Evolutionary conservation across 1,140 invertebrate genomes (phyloP).

Genomic region (Yoshiicerus persimilis): DNA sequence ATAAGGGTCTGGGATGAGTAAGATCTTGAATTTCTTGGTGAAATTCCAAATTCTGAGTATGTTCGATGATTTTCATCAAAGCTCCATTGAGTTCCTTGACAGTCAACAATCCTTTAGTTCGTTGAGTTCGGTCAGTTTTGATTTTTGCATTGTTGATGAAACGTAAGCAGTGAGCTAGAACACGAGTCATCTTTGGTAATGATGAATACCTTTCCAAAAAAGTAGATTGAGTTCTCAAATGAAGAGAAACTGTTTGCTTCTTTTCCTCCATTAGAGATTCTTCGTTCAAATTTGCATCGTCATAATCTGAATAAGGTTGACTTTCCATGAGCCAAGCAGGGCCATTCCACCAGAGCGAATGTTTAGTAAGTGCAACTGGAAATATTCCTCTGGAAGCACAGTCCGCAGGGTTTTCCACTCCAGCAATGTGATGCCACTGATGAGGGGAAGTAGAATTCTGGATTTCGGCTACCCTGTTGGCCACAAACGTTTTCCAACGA

Average conservation of each 20-base stretch:
- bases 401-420: slow-evolving; percentile 56
- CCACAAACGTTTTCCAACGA: slow-evolving; percentile 53
- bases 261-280: background rate
- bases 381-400: slow-evolving; percentile 53
- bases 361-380: slow-evolving; percentile 48
- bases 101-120: background rate
- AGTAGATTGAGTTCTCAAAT: background rate
- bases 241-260: background rate
- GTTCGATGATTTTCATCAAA: background rate
- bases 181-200: background rate
- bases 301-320: background rate
- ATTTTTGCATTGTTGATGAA: background rate
- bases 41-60: background rate
- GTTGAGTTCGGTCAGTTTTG: background rate
- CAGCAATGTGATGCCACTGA: slow-evolving; percentile 55
- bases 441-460: slow-evolving; percentile 41
- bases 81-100: background rate
- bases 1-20: background rate
- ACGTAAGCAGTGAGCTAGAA: background rate
- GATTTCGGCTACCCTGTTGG: slow-evolving; percentile 55
- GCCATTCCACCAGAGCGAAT: slow-evolving; percentile 54
- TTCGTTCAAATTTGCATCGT: background rate
- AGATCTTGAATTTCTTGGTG: background rate
- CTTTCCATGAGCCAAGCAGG: slow-evolving; percentile 35
- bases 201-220: background rate